These are phyloP conservation scores for Equus przewalskii DNA, from an alignment of 2,113 vertebrate species.

Conservation along the genomic window DNA sequence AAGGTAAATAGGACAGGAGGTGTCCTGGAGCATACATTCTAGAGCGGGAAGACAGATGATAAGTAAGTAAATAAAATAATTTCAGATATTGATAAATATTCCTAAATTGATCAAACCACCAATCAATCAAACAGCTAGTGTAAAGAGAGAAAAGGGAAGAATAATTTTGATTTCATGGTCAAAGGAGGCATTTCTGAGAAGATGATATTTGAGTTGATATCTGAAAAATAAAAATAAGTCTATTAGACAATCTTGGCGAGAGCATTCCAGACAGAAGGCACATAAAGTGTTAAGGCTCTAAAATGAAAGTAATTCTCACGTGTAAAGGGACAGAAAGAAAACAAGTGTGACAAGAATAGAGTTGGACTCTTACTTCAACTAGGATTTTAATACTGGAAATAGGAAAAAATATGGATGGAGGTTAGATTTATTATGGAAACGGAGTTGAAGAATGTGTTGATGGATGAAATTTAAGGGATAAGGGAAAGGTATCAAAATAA, in stretches of 20 bases:
- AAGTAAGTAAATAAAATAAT: background rate
- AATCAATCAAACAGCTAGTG: background rate
- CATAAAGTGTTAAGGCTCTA: background rate
- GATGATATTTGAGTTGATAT: background rate
- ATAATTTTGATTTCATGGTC: background rate
- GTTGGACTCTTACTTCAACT: background rate
- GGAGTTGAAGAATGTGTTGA: background rate
- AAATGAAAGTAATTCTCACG: background rate
- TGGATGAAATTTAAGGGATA: background rate
- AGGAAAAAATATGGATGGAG: background rate
- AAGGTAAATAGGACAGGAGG: background rate
- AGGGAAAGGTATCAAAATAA: background rate
- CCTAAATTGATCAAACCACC: background rate
- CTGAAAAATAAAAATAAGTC: background rate
- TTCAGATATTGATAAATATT: background rate
- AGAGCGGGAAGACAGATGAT: background rate
- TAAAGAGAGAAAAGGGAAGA: background rate
- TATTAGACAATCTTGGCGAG: background rate
- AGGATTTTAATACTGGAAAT: background rate
- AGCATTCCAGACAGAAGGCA: background rate
- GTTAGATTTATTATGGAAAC: background rate
- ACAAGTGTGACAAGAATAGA: background rate
- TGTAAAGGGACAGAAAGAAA: background rate
- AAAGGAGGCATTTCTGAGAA: background rate
- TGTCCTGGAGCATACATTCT: background rate